A percentile compares a stretch with the other conserved stretches of the same genome.
These are phyloP conservation scores for Eupithecia abbreviata DNA, from an alignment of 2,888 invertebrate genomes.

Conservation along the genomic window DNA sequence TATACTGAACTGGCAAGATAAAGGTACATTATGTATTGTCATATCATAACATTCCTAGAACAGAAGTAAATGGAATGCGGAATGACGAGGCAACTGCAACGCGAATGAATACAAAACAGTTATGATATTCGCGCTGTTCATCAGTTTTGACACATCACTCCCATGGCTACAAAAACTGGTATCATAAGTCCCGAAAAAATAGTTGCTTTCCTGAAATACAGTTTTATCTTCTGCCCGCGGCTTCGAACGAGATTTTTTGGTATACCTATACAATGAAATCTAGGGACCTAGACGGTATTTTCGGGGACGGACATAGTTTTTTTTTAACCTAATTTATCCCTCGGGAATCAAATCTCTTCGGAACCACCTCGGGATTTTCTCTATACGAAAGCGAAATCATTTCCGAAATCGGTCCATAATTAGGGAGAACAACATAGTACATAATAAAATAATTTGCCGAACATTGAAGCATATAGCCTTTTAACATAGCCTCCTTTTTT, in stretches of 20 bases:
- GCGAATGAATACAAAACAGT: slow-evolving; percentile 71
- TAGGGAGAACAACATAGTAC: no score
- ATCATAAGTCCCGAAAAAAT: neutral
- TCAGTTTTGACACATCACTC: slow-evolving; percentile 29
- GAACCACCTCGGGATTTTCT: no score
- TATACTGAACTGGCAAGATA: slow-evolving; percentile 24
- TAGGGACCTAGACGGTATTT: no score
- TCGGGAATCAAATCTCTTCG: no score
- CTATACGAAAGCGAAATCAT: no score
- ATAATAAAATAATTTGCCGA: no score
- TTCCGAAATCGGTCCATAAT: no score
- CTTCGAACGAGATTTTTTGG: neutral
- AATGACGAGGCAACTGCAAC: slow-evolving; percentile 67
- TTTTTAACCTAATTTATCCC: no score
- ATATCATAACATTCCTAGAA: slow-evolving; percentile 64
- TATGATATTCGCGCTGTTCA: slow-evolving; percentile 52
- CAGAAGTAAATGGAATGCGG: slow-evolving; percentile 70
- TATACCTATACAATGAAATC: no score
- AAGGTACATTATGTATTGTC: slow-evolving; percentile 43
- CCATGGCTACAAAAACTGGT: neutral
- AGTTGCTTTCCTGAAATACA: neutral
- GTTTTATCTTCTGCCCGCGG: neutral
- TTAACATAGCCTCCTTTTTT: no score
- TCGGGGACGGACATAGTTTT: no score
- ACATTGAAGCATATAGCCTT: no score